These are phyloP conservation scores for Macquaria ambigua DNA, from an alignment of 2,113 vertebrate species.

Conservation along the genomic window DNA sequence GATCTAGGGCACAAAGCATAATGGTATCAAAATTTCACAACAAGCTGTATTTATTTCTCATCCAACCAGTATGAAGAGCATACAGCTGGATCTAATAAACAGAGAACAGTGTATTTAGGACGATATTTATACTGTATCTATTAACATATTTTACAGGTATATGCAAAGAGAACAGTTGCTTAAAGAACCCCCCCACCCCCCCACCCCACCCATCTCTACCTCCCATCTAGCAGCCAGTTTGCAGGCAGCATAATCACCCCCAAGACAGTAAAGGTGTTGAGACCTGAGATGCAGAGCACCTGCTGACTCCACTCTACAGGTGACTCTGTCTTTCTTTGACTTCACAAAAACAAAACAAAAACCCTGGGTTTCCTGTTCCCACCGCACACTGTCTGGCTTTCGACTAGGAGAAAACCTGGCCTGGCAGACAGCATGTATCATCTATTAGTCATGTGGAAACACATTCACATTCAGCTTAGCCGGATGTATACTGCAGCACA, in stretches of 20 bases:
- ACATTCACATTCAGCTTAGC: slow-evolving; percentile 71
- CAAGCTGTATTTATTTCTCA: background rate
- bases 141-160: slow-evolving; percentile 3
- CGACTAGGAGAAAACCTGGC: slow-evolving; percentile 41
- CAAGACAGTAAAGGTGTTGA: slow-evolving; percentile 54
- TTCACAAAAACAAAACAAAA: slow-evolving; percentile 35
- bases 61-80: background rate
- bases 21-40: background rate
- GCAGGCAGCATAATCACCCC: slow-evolving; percentile 31
- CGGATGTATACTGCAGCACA: slow-evolving; percentile 74
- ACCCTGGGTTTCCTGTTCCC: slow-evolving; percentile 48
- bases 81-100: background rate
- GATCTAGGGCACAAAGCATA: background rate
- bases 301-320: slow-evolving; percentile 73
- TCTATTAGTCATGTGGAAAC: slow-evolving; percentile 83
- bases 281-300: slow-evolving; percentile 71
- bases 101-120: background rate
- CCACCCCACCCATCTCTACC: slow-evolving; percentile 7
- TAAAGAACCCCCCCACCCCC: slow-evolving; percentile 7
- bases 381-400: slow-evolving; percentile 65
- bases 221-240: slow-evolving; percentile 32
- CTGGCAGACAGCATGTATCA: slow-evolving; percentile 70
- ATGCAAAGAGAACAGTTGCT: background rate
- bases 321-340: slow-evolving; percentile 63
- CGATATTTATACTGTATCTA: background rate